Conservation (phyloP, 2,797 vertebrate species). For the Mormyrops boulengeri region DNA sequence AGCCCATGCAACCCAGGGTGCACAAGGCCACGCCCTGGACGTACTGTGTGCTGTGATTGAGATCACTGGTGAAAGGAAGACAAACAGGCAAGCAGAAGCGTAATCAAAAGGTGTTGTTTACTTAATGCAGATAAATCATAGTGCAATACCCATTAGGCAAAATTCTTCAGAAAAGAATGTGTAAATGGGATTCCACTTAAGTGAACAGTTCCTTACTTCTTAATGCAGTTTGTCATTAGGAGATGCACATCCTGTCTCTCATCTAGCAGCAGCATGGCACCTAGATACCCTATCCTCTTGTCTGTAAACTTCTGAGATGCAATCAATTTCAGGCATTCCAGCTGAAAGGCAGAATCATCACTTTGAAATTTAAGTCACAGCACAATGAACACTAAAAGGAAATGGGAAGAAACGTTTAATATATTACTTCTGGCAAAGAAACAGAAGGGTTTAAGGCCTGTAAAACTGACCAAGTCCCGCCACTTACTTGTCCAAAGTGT, state of each 20-base stretch:
- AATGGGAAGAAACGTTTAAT: not conserved
- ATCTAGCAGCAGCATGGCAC: conserved; percentile 96
- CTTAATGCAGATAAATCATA: not conserved
- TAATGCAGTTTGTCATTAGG: conserved; percentile 99
- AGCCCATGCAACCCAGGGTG: conserved; percentile 98
- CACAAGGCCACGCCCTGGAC: conserved; percentile 97
- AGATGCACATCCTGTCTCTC: conserved; percentile 99
- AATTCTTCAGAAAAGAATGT: not conserved
- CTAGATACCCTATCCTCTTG: conserved; percentile 98
- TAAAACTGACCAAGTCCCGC: not conserved
- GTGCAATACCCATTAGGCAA: not conserved
- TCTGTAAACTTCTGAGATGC: conserved; percentile 99
- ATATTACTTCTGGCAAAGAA: not conserved
- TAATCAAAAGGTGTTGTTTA: not conserved
- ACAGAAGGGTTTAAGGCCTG: not conserved
- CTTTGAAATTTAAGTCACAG: not conserved
- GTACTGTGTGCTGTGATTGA: conserved; percentile 98
- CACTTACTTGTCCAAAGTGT: conserved; percentile 92
- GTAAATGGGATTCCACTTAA: not conserved
- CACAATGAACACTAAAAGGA: not conserved
- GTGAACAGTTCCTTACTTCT: conserved; percentile 77
- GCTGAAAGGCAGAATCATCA: conserved; percentile 49
- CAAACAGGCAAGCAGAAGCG: not conserved
- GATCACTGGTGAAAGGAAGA: conserved; percentile 69
- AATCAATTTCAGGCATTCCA: conserved; percentile 99